phyloP scores from a whole-genome alignment of 2,113 vertebrate genomes.

The Nestor notabilis region DNA sequence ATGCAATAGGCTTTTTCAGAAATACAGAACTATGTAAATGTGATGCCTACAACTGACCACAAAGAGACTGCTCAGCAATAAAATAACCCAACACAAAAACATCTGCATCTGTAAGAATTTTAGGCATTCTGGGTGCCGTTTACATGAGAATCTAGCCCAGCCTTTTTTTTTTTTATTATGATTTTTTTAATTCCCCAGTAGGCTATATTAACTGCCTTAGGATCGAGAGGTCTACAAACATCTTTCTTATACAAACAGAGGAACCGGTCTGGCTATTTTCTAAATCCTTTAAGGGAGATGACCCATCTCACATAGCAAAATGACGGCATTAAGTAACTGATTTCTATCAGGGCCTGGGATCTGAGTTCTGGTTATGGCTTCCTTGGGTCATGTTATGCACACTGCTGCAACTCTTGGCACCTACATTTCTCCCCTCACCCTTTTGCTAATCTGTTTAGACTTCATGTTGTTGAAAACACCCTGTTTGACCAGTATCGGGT shows the following conservation, averaged over 20 bases:
- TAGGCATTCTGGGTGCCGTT: not conserved
- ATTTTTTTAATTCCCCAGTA: not conserved
- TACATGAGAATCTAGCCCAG: not conserved
- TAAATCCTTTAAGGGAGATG: constrained; percentile 41
- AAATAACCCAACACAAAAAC: not conserved
- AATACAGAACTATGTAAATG: constrained; percentile 3
- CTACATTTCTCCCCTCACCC: not conserved
- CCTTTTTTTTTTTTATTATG: not conserved
- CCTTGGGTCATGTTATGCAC: not conserved
- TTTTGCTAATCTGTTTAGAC: constrained; percentile 15
- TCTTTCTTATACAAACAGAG: constrained; percentile 54
- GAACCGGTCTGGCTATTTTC: constrained; percentile 53
- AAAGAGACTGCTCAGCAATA: not conserved
- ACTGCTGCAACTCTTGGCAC: not conserved
- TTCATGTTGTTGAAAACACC: not conserved
- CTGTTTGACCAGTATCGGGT: not conserved
- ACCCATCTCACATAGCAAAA: constrained; percentile 43
- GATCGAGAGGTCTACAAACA: constrained; percentile 57
- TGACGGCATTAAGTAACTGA: constrained; percentile 15
- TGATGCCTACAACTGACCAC: constrained; percentile 17
- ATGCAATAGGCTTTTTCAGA: constrained; percentile 30
- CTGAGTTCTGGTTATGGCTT: constrained; percentile 5
- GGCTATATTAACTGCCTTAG: constrained; percentile 28
- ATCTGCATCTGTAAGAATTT: not conserved
- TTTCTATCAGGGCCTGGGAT: not conserved